Conservation (phyloP, 2,797 vertebrate species). For the Dermochelys coriacea region DNA sequence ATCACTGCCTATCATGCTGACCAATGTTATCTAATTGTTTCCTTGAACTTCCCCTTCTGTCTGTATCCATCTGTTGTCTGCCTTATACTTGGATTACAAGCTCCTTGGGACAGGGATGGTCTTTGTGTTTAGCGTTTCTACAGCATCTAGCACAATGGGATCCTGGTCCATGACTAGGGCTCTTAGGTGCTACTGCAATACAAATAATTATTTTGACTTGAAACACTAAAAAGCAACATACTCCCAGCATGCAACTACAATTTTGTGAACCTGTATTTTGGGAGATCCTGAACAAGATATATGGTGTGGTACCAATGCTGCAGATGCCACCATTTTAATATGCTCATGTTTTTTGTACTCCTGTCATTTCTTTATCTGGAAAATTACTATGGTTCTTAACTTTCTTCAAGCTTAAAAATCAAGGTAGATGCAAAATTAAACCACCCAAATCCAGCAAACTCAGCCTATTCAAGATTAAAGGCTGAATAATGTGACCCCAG, state of each 20-base stretch:
- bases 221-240: not conserved
- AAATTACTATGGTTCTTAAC: not conserved
- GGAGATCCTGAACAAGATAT: not conserved
- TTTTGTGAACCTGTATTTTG: not conserved
- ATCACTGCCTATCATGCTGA: not conserved
- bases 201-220: not conserved
- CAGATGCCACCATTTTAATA: not conserved
- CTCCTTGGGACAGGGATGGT: not conserved
- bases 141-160: not conserved
- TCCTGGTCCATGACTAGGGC: not conserved
- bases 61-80: not conserved
- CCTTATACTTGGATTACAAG: not conserved
- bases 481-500: not conserved
- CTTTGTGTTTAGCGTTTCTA: not conserved
- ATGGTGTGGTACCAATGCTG: not conserved
- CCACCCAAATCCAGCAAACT: not conserved
- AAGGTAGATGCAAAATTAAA: not conserved
- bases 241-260: not conserved
- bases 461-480: not conserved
- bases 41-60: not conserved
- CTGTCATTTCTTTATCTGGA: not conserved
- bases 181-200: not conserved
- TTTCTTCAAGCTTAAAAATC: not conserved
- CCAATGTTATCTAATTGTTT: not conserved
- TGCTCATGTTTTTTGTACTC: accelerated